Conservation (phyloP, 2,888 invertebrate genomes). For the Melolontha melolontha region DNA sequence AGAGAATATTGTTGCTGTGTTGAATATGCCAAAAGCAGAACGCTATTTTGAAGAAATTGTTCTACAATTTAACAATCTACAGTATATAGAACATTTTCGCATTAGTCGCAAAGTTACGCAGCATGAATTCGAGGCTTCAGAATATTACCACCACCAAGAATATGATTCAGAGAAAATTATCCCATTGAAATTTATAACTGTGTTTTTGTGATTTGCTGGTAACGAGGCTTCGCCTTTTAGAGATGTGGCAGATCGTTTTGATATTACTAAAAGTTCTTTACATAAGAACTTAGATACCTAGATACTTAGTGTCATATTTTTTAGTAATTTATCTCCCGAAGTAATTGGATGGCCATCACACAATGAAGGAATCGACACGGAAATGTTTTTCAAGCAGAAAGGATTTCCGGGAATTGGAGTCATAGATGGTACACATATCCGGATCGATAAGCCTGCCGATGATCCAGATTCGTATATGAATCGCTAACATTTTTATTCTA, state of each 20-base stretch:
- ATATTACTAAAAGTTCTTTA: conserved; percentile 46
- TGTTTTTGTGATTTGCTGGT: conserved; percentile 45
- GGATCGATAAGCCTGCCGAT: conserved; percentile 44
- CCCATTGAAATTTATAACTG: conserved; percentile 19
- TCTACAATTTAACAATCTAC: conserved; percentile 44
- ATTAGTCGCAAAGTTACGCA: conserved; percentile 25
- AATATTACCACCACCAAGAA: conserved; percentile 35
- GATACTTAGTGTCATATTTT: conserved; percentile 29
- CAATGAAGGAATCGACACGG: conserved; percentile 44
- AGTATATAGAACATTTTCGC: conserved; percentile 46
- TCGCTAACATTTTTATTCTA: conserved; percentile 41
- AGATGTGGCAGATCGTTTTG: conserved; percentile 49
- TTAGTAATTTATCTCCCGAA: conserved; percentile 46
- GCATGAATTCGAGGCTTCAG: conserved; percentile 36
- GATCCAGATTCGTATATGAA: conserved; percentile 47
- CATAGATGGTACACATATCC: conserved; percentile 47
- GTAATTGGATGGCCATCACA: conserved; percentile 48
- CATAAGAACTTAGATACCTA: conserved; percentile 44
- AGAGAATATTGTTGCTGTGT: conserved; percentile 35
- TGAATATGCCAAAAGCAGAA: conserved; percentile 35
- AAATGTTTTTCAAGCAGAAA: conserved; percentile 5
- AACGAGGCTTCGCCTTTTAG: conserved; percentile 48
- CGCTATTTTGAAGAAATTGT: conserved; percentile 45
- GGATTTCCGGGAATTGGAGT: conserved; percentile 24
- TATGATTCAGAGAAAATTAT: conserved; percentile 20